A percentile compares a stretch with the other conserved stretches of the same genome.
Conservation (phyloP, 2,888 invertebrate genomes). For the Therioaphis trifolii region DNA sequence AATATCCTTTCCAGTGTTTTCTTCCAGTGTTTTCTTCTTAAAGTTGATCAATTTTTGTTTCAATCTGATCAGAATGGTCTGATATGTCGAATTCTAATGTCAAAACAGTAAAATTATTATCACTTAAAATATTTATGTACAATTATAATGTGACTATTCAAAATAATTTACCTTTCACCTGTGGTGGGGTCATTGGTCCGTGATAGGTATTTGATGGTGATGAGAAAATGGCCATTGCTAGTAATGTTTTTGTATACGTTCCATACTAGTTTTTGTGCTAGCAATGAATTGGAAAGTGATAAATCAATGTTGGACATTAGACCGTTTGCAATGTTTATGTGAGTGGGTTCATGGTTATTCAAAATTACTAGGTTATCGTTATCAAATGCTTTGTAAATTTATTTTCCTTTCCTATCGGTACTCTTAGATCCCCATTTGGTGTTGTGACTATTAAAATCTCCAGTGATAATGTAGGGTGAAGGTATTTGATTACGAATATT, state of each 20-base stretch:
- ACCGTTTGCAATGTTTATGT: not conserved
- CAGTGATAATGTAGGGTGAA: no score
- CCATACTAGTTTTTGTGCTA: not conserved
- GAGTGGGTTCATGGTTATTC: not conserved
- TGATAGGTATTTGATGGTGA: not conserved
- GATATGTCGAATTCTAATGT: conserved; percentile 3
- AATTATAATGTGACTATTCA: not conserved
- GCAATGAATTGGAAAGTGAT: not conserved
- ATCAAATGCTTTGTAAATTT: not conserved
- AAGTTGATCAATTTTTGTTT: not conserved
- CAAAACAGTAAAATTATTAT: not conserved
- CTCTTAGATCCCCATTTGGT: not conserved
- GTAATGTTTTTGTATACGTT: not conserved
- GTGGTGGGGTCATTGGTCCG: not conserved
- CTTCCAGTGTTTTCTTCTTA: not conserved
- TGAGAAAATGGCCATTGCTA: not conserved
- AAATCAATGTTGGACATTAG: not conserved
- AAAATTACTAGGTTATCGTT: not conserved
- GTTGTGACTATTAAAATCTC: no score
- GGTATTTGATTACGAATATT: no score
- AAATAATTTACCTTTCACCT: not conserved
- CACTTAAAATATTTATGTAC: not conserved
- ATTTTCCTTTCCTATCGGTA: not conserved
- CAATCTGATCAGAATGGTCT: not conserved
- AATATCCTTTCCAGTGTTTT: no score